Base-by-base conservation (phyloP, 2,888 invertebrate species). In the Phyllotreta striolata region DNA sequence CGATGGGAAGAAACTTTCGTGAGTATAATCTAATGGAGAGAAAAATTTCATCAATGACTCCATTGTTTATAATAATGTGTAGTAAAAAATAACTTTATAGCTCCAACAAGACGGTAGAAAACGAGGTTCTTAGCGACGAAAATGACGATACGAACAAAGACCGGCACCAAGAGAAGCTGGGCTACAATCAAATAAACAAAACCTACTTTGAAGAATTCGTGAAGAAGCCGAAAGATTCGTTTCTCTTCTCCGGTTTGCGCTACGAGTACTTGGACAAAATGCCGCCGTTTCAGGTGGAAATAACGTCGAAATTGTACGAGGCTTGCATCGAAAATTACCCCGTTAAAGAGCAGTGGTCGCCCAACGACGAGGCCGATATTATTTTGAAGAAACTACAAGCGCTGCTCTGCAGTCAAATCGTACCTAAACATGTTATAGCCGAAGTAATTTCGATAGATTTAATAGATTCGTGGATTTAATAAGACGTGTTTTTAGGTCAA, bases 331-430 rank as follows among this genome's bases (percentile, higher is more conserved):
- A 76, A 54, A 72, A 75, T 47, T 75, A 72, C 55, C 63, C 76
- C 6, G 46, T 58, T 6, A 71, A 66, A 39, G 65, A 60, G 24
- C 67, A 68, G 9, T 62, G 61, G 57, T 49, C 24, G 13, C 62
- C 57, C 6, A 71, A 72, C 55, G 67, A 68, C 14, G 78, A 79
- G 56, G 79, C 78, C 0, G 80, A 81, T 70, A 57, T 73, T 6
- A 71, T 80, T 6, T 68, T 81, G 70, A 76, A 74, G 49, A 80
- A 81, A 63, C 72, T 88, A 13, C 83, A 89, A 75, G 87, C 88
- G 1, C 77, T 89, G 8, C 77, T 88, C 47, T 87, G 85, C 40
- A 85, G 85, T 66, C 84, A 84, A 61, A 81, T 84, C 67, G 77
- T 87, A 13, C 84, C 86, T 0, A 80, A 81, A 24, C 85, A 85